Conservation (phyloP, 2,888 invertebrate genomes). For the Epistrophella euchroma region DNA sequence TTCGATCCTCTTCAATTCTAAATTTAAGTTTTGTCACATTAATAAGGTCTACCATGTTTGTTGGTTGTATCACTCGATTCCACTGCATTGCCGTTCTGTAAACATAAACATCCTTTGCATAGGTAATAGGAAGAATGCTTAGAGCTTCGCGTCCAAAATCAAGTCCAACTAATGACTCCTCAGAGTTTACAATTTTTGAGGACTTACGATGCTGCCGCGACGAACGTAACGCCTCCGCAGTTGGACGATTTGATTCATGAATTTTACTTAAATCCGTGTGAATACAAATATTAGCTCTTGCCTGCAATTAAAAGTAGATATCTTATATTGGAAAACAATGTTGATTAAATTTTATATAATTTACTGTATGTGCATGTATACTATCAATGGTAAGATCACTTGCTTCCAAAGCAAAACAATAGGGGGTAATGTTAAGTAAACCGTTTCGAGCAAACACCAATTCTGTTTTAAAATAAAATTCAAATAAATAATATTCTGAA, state of each 20-base stretch:
- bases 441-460: slow-evolving; percentile 81
- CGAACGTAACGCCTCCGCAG: slow-evolving; percentile 80
- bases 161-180: slow-evolving; percentile 77
- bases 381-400: slow-evolving; percentile 84
- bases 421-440: slow-evolving; percentile 82
- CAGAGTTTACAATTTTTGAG: slow-evolving; percentile 78
- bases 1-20: slow-evolving; percentile 80
- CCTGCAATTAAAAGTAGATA: slow-evolving; percentile 68
- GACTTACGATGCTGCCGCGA: slow-evolving; percentile 77
- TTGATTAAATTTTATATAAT: slow-evolving; percentile 1
- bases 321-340: not conserved
- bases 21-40: slow-evolving; percentile 79
- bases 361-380: slow-evolving; percentile 77
- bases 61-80: slow-evolving; percentile 84
- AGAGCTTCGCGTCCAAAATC: slow-evolving; percentile 73
- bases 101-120: slow-evolving; percentile 81
- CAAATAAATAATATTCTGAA: not conserved
- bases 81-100: slow-evolving; percentile 84
- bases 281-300: slow-evolving; percentile 83
- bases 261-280: slow-evolving; percentile 80
- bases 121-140: slow-evolving; percentile 77
- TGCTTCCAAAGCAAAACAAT: slow-evolving; percentile 85
- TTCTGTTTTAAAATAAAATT: slow-evolving; percentile 77
- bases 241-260: slow-evolving; percentile 81
- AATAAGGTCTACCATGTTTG: slow-evolving; percentile 79